Base-by-base conservation (phyloP, 2,797 vertebrate species). In the Discoglossus pictus region DNA sequence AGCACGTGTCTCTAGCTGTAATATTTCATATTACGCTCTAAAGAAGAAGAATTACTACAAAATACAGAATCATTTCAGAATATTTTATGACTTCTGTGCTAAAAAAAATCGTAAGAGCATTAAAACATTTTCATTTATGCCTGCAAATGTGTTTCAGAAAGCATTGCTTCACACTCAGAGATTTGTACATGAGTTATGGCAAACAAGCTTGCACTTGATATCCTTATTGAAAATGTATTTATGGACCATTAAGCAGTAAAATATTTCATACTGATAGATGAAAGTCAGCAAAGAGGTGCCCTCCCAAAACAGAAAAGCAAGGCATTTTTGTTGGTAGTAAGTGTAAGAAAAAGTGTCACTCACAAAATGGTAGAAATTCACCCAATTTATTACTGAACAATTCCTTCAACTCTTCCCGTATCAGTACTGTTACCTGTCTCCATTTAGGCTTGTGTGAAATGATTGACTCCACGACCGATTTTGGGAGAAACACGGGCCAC, bases 11-110 rank as follows among this genome's bases (percentile, higher is more conserved):
- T 83, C 75, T 55, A 36, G 53, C 58, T 50, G 76, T 81, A 76
- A 76, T 82, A 80, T 75, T 82, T 85, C 72, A 79, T 61, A 40
- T 80, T 51, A 38, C 78, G 82, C 83, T 74, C 73, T 24, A 75
- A 75, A 79, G 76, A 74, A 77, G 60, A 69, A 55, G 62, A 66
- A 56, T 78, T 11, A 73, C 76, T 71, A 50, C 53, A 38, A 43
- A 71, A 71, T 58, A 48, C 21, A 42, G 24, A 58, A 65, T 59
- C 68, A 51, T 8, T 67, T 63, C 74, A 38, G 68, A 73, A 53
- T 13, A 15, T 13, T 58, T 76, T 67, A 70, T 65, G 67, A 67
- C 65, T 73, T 25, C 70, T 38, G 18, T 42, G 75, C 55, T 64
- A 56, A n/a, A 63, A 23, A 42, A 76, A 63, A 63, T 65, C 7